Conservation (phyloP, 2,888 invertebrate species). For the Odontomyia ornata region DNA sequence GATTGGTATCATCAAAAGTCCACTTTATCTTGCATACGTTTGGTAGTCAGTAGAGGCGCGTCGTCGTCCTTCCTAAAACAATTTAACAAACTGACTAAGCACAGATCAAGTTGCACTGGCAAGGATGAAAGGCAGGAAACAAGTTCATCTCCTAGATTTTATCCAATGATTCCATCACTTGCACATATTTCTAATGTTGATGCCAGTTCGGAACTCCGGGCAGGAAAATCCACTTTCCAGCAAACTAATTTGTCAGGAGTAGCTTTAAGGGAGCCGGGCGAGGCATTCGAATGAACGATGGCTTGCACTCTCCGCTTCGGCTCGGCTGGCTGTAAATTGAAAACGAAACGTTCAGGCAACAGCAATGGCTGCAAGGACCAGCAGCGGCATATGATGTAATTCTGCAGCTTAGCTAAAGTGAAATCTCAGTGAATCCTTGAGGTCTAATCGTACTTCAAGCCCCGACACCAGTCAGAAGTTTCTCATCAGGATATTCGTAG, state of each 20-base stretch:
- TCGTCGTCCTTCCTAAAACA: slow-evolving; percentile 9
- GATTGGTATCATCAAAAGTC: slow-evolving; percentile 27
- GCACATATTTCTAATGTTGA: slow-evolving; percentile 1
- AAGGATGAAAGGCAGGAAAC: slow-evolving; percentile 27
- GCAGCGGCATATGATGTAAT: slow-evolving; percentile 33
- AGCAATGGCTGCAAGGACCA: too few relatives aligned
- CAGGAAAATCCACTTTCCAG: slow-evolving; percentile 8
- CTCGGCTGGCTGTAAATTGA: slow-evolving; percentile 27
- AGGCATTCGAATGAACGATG: slow-evolving; percentile 26
- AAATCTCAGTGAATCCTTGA: slow-evolving; percentile 24
- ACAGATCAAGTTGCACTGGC: slow-evolving; percentile 17
- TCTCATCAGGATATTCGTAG: not conserved
- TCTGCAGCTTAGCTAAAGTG: slow-evolving; percentile 7
- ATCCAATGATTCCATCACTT: slow-evolving; percentile 14
- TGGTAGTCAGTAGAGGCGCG: not conserved
- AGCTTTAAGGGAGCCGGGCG: slow-evolving; percentile 5
- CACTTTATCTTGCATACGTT: not conserved
- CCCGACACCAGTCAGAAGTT: slow-evolving; percentile 13
- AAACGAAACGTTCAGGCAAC: slow-evolving; percentile 9
- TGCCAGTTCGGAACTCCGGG: not conserved
- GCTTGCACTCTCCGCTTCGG: not conserved
- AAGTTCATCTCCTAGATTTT: slow-evolving; percentile 31
- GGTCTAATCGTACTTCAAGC: slow-evolving; percentile 17
- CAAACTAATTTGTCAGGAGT: slow-evolving; percentile 39
- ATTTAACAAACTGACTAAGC: slow-evolving; percentile 33